Evolutionary conservation across 2,888 invertebrate genomes (phyloP), one percentile per base, ranked within the genome.

Genomic region (Lysandra bellargus): DNA sequence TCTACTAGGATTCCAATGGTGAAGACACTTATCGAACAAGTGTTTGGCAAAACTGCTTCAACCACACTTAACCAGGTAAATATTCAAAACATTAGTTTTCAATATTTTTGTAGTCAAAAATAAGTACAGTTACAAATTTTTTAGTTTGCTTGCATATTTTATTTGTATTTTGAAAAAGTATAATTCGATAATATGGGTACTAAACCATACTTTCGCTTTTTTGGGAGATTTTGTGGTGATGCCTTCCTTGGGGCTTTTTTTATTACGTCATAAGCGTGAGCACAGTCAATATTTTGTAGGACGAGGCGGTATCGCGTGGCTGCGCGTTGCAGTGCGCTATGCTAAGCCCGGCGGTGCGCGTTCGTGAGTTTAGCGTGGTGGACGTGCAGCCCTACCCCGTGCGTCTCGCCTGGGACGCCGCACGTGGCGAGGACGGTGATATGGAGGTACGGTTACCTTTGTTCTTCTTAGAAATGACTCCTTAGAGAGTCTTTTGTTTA

Each of bases 281-380:
- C 23, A 30, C 12, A 30, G 64, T 30, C 30, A 64, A 64, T 64
- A 30, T 30, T 30, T 64, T 64, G 30, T 81, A 95, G 92, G 99
- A 99, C 89, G 99, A 99, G 92, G 98, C 99, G 0, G 99, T 99
- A 44, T 96, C 99, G 2, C 96, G 99, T 80, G 99, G 99, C 2
- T 99, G 99, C 90, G 99, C 99, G 49, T 94, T 99, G 80, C 97
- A 98, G 86, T 99, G 99, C 93, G 99, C 99, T 30, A 99, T 99
- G 95, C 95, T 99, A 86, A 98, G 98, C 79, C 99, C 99, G 60
- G 98, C 99, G 30, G 99, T 99, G 87, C 97, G 99, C 88, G 99
- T 99, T 81, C 96, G 99, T 80, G 99, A 99, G 85, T 99, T 99
- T 92, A 96, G 96, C 84, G 97, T 99, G 57, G 97, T 98, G 57